Evolutionary conservation across 1,140 invertebrate genomes (phyloP), one percentile per base, ranked within the genome.

Genomic region (Pseudomyrmex gracilis): DNA sequence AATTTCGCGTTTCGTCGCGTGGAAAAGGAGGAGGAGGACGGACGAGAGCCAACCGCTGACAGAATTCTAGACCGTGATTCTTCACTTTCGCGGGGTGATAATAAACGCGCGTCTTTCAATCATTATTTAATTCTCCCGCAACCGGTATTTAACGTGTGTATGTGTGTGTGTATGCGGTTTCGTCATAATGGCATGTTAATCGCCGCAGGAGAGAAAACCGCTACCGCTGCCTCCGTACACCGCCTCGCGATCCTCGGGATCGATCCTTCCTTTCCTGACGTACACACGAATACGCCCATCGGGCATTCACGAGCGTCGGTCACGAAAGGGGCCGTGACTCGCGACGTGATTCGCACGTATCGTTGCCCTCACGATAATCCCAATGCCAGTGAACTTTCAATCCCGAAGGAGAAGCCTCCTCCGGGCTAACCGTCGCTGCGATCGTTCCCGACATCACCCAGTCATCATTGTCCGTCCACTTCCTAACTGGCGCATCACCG

Each of bases 221-320:
- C 89, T 92, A 90, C 89, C 88, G 85, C 66, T 87, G 87, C 82
- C 85, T 89, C 86, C 89, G 91, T 88, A 82, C 70, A 57, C 24
- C 73, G 12, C 71, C 77, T 67, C 63, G 82, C 88, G 78, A 83
- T 89, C 83, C 63, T 90, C 82, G 55, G 74, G 80, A 85, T 86
- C 83, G 83, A 87, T 90, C 85, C 85, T 85, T 73, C 67, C 87
- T 17, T 90, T 88, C 88, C 90, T 87, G 92, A 91, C 84, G 85
- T 90, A 89, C 90, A 91, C 90, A 92, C 92, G 92, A 93, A 89
- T 91, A 92, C 92, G 91, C 91, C 91, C 92, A 93, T 92, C 91
- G 92, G 34, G 92, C 91, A 90, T 90, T 92, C 92, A 92, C 92
- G 92, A 93, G 92, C 91, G 85, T 89, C 89, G 91, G 91, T 93